Evolutionary conservation across 1,140 invertebrate genomes (phyloP).

Genomic region (Sarcophaga peregrina): DNA sequence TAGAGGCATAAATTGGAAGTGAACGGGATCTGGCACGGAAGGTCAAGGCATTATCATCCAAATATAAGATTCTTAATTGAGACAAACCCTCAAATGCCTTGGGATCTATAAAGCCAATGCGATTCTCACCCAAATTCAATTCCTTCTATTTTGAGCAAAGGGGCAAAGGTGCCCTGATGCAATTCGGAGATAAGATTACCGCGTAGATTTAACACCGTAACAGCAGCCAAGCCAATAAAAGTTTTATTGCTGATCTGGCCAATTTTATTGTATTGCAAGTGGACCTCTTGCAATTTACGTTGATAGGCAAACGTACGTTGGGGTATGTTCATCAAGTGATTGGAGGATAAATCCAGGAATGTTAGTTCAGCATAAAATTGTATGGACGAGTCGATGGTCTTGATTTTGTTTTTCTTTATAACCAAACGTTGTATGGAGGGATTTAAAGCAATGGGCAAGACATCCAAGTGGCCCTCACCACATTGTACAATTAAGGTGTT

Average conservation of each 20-base stretch:
- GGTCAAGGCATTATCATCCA: constrained; percentile 87
- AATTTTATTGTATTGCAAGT: constrained; percentile 87
- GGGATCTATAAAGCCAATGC: constrained; percentile 82
- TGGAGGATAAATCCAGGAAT: constrained; percentile 85
- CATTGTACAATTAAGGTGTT: constrained; percentile 87
- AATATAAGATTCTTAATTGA: constrained; percentile 80
- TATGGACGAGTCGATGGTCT: constrained; percentile 87
- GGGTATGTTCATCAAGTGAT: constrained; percentile 83
- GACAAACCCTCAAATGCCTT: constrained; percentile 84
- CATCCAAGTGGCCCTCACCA: constrained; percentile 85
- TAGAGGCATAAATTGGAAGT: constrained; percentile 78
- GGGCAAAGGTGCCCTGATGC: constrained; percentile 80
- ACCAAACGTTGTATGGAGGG: constrained; percentile 86
- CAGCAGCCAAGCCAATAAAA: constrained; percentile 80
- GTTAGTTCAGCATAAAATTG: constrained; percentile 87
- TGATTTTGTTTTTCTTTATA: constrained; percentile 86
- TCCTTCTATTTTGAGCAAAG: constrained; percentile 82
- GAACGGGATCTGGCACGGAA: constrained; percentile 74
- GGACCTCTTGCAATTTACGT: constrained; percentile 83
- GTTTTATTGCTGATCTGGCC: constrained; percentile 81
- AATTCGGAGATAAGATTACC: constrained; percentile 86
- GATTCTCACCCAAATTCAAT: constrained; percentile 87
- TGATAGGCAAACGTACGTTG: constrained; percentile 82
- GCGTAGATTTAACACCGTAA: constrained; percentile 83
- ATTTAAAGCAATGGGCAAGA: constrained; percentile 90